Percentiles rank a stretch among this genome's conserved stretches.
phyloP scores from a whole-genome alignment of 2,888 invertebrate genomes.

The Drosophila antonietae region DNA sequence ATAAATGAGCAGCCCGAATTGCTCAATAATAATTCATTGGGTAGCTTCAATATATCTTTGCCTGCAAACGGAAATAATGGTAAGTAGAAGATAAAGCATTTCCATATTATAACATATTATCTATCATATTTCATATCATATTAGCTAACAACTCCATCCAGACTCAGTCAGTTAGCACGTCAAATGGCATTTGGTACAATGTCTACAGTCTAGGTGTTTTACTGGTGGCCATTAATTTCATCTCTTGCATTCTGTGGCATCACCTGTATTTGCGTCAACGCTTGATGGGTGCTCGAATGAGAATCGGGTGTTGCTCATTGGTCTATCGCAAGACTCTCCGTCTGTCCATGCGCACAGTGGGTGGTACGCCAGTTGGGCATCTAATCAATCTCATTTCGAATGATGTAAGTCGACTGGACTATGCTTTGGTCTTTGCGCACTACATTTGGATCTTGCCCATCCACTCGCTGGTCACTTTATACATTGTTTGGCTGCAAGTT shows the following conservation, averaged over 20 bases:
- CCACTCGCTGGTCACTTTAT: slow-evolving; percentile 88
- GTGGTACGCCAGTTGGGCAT: slow-evolving; percentile 92
- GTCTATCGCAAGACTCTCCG: slow-evolving; percentile 86
- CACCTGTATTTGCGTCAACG: slow-evolving; percentile 83
- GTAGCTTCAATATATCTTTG: slow-evolving; percentile 24
- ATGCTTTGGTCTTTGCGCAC: slow-evolving; percentile 92
- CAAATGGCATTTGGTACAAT: slow-evolving; percentile 79
- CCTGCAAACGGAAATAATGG: slow-evolving; percentile 23
- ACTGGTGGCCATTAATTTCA: slow-evolving; percentile 85
- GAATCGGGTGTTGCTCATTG: slow-evolving; percentile 87
- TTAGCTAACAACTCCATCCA: slow-evolving; percentile 10
- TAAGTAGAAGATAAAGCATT: slow-evolving; percentile 9
- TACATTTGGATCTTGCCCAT: slow-evolving; percentile 95
- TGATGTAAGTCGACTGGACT: slow-evolving; percentile 96
- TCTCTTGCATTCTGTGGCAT: slow-evolving; percentile 83
- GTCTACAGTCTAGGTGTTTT: slow-evolving; percentile 80
- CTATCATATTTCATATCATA: not conserved
- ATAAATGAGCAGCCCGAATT: slow-evolving; percentile 1
- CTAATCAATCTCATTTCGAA: slow-evolving; percentile 97
- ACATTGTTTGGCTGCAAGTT: slow-evolving; percentile 91
- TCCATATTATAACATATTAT: not conserved
- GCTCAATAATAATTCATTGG: not conserved
- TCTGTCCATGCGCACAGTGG: slow-evolving; percentile 89
- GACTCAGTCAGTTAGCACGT: not conserved
- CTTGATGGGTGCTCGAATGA: slow-evolving; percentile 87